Percentiles rank a stretch among this genome's conserved stretches.
Evolutionary conservation across 2,113 vertebrate genomes (phyloP).

Genomic region (Malurus elegans): DNA sequence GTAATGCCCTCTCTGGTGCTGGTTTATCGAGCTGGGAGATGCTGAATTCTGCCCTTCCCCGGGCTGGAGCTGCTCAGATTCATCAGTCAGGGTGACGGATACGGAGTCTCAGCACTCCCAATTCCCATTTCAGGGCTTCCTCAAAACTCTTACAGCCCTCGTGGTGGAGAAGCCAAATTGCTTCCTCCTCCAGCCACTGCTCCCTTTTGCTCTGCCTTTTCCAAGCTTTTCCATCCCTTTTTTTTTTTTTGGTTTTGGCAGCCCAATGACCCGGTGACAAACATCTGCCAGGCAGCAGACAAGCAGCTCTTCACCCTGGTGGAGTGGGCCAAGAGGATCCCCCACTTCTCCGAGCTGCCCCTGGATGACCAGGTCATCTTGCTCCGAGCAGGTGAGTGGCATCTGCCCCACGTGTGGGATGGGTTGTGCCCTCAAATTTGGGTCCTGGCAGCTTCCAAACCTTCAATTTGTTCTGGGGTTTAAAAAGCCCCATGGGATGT

Average conservation of each 20-base stretch:
- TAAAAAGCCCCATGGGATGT: neutral
- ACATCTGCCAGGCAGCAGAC: constrained; percentile 98
- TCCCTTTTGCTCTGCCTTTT: neutral
- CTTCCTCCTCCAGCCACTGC: neutral
- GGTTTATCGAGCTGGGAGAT: neutral
- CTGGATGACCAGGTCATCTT: constrained; percentile 98
- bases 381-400: constrained; percentile 87
- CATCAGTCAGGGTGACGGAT: neutral
- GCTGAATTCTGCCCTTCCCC: neutral
- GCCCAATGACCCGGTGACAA: constrained; percentile 95
- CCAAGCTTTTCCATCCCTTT: neutral
- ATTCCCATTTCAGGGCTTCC: neutral
- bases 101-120: neutral
- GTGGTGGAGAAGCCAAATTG: neutral
- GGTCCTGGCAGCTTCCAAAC: neutral
- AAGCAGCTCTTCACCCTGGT: constrained; percentile 98
- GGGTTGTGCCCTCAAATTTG: neutral
- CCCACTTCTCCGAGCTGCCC: constrained; percentile 94
- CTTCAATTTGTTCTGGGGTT: too few species aligned
- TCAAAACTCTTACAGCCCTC: neutral
- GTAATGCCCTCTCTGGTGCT: neutral
- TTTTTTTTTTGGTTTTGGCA: constrained; percentile 28
- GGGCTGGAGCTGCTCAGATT: neutral
- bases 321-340: constrained; percentile 98
- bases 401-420: fast-evolving